phyloP scores from a whole-genome alignment of 2,888 invertebrate species.

The Hololepta plana region DNA sequence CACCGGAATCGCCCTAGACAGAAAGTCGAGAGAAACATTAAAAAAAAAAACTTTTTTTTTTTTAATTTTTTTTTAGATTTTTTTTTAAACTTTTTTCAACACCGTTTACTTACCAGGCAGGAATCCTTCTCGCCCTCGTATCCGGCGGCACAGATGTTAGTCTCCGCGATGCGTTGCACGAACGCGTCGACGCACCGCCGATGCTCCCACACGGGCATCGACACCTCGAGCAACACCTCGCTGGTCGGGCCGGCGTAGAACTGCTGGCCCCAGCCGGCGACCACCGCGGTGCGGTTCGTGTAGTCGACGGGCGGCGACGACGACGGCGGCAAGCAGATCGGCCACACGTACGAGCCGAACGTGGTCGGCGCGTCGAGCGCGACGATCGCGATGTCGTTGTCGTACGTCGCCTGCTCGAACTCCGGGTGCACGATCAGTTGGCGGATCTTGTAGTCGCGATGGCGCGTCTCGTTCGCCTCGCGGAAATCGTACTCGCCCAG shows the following conservation, averaged over 20 bases:
- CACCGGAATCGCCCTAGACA: slow-evolving; percentile 65
- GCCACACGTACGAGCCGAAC: slow-evolving; percentile 68
- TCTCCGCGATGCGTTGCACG: slow-evolving; percentile 44
- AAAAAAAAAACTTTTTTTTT: too few species aligned
- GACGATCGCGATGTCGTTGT: slow-evolving; percentile 62
- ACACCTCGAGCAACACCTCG: slow-evolving; percentile 52
- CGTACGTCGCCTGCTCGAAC: slow-evolving; percentile 47
- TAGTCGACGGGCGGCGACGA: slow-evolving; percentile 22
- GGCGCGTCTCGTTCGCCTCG: slow-evolving; percentile 44
- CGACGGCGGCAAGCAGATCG: slow-evolving; percentile 61
- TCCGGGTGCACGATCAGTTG: slow-evolving; percentile 48
- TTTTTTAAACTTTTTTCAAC: too few species aligned
- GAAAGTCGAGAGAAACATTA: slow-evolving; percentile 5
- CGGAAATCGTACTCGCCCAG: slow-evolving; percentile 70
- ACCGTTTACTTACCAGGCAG: slow-evolving; percentile 43
- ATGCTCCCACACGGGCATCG: slow-evolving; percentile 61
- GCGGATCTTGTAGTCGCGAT: slow-evolving; percentile 47
- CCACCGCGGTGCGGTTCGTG: slow-evolving; percentile 41
- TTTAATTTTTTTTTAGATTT: too few species aligned
- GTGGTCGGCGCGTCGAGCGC: slow-evolving; percentile 43
- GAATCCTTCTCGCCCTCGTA: slow-evolving; percentile 63
- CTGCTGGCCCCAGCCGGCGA: slow-evolving; percentile 66
- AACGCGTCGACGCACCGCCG: slow-evolving; percentile 42
- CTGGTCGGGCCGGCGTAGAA: slow-evolving; percentile 45
- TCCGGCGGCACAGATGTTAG: slow-evolving; percentile 59